Evolutionary conservation across 2,113 vertebrate species (phyloP).

Genomic region (Burhinus bistriatus): DNA sequence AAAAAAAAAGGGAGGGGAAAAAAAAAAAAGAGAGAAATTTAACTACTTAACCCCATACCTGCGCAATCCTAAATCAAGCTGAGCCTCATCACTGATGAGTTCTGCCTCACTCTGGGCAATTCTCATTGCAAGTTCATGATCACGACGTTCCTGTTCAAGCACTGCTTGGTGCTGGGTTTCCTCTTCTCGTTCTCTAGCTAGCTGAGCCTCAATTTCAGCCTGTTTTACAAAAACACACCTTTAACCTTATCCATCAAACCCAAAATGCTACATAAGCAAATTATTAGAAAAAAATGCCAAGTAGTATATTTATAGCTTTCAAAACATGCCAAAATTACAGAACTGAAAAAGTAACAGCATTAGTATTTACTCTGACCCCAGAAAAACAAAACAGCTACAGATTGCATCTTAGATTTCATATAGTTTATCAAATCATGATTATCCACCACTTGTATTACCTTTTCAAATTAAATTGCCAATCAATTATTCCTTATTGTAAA

Average conservation of each 20-base stretch:
- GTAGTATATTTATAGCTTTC: background rate
- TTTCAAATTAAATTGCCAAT: background rate
- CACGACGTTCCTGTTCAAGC: constrained; percentile 91
- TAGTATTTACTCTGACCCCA: background rate
- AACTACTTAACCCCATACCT: constrained; percentile 75
- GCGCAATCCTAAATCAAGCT: constrained; percentile 78
- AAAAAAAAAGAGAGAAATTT: background rate
- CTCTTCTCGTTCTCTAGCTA: constrained; percentile 85
- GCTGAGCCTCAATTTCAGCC: constrained; percentile 90
- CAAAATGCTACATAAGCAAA: background rate
- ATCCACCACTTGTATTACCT: background rate
- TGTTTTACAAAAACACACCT: constrained; percentile 40
- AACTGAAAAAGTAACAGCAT: background rate
- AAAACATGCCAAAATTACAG: background rate
- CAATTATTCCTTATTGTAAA: background rate
- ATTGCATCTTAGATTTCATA: background rate
- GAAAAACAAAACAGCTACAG: background rate
- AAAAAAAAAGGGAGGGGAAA: too few relatives aligned
- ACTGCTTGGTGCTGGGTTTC: constrained; percentile 83
- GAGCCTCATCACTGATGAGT: constrained; percentile 89
- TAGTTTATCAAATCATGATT: background rate
- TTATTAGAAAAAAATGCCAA: background rate
- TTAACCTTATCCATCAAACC: background rate
- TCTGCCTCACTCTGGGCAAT: constrained; percentile 93
- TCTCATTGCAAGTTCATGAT: constrained; percentile 91